These are phyloP conservation scores for Mesocricetus auratus DNA, from an alignment of 2,113 vertebrate genomes.

Conservation along the genomic window DNA sequence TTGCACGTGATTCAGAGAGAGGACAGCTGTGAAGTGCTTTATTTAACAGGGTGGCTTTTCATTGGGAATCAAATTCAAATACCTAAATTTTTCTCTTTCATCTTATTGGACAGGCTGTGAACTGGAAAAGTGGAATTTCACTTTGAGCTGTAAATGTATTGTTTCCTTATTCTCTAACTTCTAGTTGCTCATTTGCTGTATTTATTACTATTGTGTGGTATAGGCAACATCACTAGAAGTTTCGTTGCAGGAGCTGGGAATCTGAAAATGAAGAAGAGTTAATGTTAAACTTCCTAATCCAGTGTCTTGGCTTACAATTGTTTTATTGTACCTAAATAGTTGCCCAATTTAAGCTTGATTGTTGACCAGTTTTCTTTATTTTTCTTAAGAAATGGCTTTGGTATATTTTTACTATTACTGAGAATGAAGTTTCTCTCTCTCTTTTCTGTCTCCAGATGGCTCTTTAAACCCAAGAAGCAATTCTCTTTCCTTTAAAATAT, in stretches of 20 bases:
- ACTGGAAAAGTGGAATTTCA: constrained; percentile 47
- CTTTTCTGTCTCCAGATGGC: background rate
- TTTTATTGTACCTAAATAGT: constrained; percentile 29
- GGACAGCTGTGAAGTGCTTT: background rate
- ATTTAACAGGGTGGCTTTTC: background rate
- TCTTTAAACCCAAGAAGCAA: constrained; percentile 4
- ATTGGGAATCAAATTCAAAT: constrained; percentile 44
- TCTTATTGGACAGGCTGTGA: background rate
- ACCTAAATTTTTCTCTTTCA: constrained; percentile 32
- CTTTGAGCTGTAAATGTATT: background rate
- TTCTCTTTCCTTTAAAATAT: constrained; percentile 36
- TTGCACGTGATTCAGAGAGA: constrained; percentile 8
- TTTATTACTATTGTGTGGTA: background rate
- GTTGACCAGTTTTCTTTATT: background rate
- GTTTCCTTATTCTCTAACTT: constrained; percentile 16
- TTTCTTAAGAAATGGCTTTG: background rate
- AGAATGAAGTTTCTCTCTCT: background rate
- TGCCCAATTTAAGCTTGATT: constrained; percentile 1
- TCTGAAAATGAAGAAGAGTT: background rate
- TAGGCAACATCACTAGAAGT: background rate
- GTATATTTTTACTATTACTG: background rate
- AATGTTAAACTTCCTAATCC: background rate
- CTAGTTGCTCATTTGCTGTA: background rate
- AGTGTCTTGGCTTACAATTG: background rate
- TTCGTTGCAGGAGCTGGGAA: background rate